Evolutionary conservation across 2,888 invertebrate genomes (phyloP).

Genomic region (Tachina lurida): DNA sequence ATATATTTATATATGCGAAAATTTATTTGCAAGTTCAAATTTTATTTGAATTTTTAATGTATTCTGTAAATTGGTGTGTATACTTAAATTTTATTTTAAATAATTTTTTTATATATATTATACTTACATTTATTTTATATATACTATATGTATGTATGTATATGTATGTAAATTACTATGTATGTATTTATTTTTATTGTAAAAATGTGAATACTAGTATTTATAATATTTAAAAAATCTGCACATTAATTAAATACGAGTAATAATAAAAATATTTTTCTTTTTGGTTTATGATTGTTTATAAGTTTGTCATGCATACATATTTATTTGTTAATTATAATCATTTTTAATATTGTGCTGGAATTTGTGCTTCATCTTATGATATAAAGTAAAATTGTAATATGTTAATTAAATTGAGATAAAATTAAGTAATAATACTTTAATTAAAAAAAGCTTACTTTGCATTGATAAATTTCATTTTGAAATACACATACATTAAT

Average conservation of each 20-base stretch:
- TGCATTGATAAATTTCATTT: constrained; percentile 37
- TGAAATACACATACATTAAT: background rate
- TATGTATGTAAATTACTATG: background rate
- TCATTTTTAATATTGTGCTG: constrained; percentile 69
- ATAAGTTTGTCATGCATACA: constrained; percentile 35
- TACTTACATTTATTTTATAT: background rate
- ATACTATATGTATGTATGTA: background rate
- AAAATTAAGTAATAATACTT: constrained; percentile 45
- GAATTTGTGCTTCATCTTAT: constrained; percentile 57
- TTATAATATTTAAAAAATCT: constrained; percentile 74
- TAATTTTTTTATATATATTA: constrained; percentile 48
- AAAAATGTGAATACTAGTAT: constrained; percentile 73
- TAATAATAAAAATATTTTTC: constrained; percentile 8
- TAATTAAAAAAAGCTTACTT: constrained; percentile 45
- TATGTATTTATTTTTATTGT: constrained; percentile 67
- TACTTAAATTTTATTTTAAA: constrained; percentile 74
- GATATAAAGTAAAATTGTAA: constrained; percentile 17
- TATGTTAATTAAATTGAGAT: constrained; percentile 29
- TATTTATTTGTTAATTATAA: constrained; percentile 59
- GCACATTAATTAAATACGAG: constrained; percentile 36
- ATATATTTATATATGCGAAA: constrained; percentile 12
- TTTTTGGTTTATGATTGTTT: constrained; percentile 72
- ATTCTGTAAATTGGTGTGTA: constrained; percentile 64
- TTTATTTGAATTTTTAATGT: constrained; percentile 78
- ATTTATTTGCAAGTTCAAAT: constrained; percentile 78